Evolutionary conservation across 2,113 vertebrate species (phyloP).

Genomic region (Bos javanicus): DNA sequence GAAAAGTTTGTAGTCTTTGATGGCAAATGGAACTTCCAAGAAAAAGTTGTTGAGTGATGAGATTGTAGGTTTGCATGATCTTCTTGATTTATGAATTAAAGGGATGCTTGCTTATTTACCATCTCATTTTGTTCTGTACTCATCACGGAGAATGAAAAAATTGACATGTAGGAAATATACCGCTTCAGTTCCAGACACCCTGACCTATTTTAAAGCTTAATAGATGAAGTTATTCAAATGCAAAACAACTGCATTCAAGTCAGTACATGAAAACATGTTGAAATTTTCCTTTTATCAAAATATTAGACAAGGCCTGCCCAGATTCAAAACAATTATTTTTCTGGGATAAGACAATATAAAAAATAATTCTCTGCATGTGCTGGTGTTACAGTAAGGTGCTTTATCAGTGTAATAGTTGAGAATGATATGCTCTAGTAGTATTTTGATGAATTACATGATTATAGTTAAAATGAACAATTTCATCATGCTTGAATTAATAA

Average conservation of each 20-base stretch:
- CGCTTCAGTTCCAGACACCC: conserved; percentile 7
- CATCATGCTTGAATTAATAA: conserved; percentile 89
- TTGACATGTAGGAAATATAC: conserved; percentile 13
- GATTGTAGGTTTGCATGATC: background rate
- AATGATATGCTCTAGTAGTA: conserved; percentile 87
- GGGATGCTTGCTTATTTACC: background rate
- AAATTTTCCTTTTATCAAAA: conserved; percentile 73
- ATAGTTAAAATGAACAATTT: conserved; percentile 95
- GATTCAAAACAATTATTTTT: conserved; percentile 77
- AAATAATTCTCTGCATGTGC: conserved; percentile 78
- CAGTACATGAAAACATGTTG: conserved; percentile 63
- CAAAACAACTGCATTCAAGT: conserved; percentile 53
- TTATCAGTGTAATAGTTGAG: conserved; percentile 85
- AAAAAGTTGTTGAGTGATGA: background rate
- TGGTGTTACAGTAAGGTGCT: conserved; percentile 83
- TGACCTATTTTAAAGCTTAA: conserved; percentile 65
- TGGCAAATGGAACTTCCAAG: background rate
- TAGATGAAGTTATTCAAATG: conserved; percentile 59
- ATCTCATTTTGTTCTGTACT: background rate
- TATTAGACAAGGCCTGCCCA: conserved; percentile 56
- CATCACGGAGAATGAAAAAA: background rate
- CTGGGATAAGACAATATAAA: conserved; percentile 76
- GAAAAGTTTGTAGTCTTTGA: background rate
- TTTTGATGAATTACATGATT: conserved; percentile 97
- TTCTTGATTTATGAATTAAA: conserved; percentile 32